phyloP scores from a whole-genome alignment of 2,113 vertebrate genomes.

The Sarotherodon lohbergeri region DNA sequence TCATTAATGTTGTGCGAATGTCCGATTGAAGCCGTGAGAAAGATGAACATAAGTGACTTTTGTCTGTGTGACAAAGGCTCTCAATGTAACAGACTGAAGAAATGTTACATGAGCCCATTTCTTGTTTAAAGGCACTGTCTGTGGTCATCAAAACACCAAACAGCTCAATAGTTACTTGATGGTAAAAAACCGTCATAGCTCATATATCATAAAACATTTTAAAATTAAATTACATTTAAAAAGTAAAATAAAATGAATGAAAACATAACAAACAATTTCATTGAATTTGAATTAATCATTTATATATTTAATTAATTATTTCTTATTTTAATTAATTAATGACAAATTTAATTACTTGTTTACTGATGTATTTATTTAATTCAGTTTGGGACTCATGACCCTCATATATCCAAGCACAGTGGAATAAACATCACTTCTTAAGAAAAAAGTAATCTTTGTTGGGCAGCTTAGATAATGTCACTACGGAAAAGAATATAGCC shows the following conservation, averaged over 20 bases:
- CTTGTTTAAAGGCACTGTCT: background rate
- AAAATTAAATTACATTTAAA: background rate
- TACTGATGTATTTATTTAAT: background rate
- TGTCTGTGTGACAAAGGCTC: background rate
- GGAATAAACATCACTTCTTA: background rate
- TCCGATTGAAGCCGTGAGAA: background rate
- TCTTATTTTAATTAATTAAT: background rate
- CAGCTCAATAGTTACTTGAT: background rate
- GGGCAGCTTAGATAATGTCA: no score
- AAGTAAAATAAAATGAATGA: background rate
- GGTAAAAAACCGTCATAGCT: background rate
- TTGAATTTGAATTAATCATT: background rate
- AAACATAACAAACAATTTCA: background rate
- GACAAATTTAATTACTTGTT: background rate
- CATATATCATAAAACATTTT: background rate
- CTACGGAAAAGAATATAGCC: no score
- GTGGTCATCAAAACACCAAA: background rate
- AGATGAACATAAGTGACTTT: background rate
- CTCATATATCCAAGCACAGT: rapidly evolving
- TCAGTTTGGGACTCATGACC: background rate
- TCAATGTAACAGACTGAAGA: background rate
- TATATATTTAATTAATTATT: background rate
- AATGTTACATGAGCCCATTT: background rate
- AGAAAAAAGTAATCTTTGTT: background rate
- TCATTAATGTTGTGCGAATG: background rate